Conservation (phyloP, 2,888 invertebrate genomes). For the Bembecia ichneumoniformis region DNA sequence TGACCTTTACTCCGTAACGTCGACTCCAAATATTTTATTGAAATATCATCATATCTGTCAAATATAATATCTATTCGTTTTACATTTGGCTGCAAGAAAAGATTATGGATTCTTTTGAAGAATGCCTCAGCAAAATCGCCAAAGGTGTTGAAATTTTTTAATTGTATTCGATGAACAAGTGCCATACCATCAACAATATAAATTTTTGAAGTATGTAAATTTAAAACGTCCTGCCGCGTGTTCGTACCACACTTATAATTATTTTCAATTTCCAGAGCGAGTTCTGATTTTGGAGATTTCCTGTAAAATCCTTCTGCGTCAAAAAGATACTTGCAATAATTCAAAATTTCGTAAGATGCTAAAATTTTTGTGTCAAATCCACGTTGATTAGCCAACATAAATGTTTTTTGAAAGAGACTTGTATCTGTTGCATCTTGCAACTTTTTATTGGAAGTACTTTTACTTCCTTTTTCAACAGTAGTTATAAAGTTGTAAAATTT, state of each 20-base stretch:
- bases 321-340: constrained; percentile 4
- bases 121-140: constrained; percentile 5
- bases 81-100: background rate
- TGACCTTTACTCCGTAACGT: constrained; percentile 15
- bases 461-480: too few relatives aligned
- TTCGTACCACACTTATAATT: constrained; percentile 2
- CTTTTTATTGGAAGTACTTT: too few relatives aligned
- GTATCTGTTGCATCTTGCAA: constrained; percentile 2
- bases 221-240: background rate
- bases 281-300: constrained; percentile 5
- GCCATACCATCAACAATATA: constrained; percentile 1
- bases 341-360: constrained; percentile 5
- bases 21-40: constrained; percentile 11
- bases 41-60: constrained; percentile 1
- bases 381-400: constrained; percentile 2
- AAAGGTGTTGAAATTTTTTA: background rate
- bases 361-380: constrained; percentile 4
- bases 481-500: too few relatives aligned
- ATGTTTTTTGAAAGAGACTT: constrained; percentile 1
- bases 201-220: background rate
- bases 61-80: constrained; percentile 4
- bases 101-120: constrained; percentile 11
- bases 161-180: constrained; percentile 1
- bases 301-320: constrained; percentile 5
- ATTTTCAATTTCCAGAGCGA: constrained; percentile 4